Base-by-base conservation (phyloP, 2,888 invertebrate genomes). In the Calameuta pallipes region DNA sequence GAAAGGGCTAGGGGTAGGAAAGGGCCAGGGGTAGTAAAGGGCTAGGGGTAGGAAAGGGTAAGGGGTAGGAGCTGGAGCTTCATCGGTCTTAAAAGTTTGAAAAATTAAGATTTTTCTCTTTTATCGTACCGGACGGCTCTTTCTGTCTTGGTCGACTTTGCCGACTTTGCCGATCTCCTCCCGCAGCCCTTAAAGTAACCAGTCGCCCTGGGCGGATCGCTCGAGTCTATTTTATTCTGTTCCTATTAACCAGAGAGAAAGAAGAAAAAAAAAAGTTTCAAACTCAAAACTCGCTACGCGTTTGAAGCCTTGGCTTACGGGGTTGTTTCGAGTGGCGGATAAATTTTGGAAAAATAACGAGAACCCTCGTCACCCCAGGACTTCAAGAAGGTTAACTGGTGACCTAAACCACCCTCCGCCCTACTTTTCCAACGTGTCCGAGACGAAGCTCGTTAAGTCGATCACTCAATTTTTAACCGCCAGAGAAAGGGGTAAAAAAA, bases 91-190 rank as follows among this genome's bases (percentile, higher is more conserved):
- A 30, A 33, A 30, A 33, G 37, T 75, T 78, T 41, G 75, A 78
- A 78, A 75, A 78, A 78, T 78, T 78, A 75, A 71, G 75, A 78
- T 78, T 78, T 78, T 41, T 41, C 23, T 75, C 78, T 75, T 78
- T 78, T 75, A 78, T 75, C 75, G 3, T 41, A 34, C 75, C 74
- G 74, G 74, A 37, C 15, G 23, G 0, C 23, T 41, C 6, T 56
- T 56, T 6, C 23, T 56, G 23, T 9, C 9, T 23, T 2, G 0
- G 23, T 12, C 36, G 56, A 23, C 6, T 23, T 9, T 9, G 23
- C 36, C 36, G 56, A 23, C 6, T 23, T 23, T 9, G 9, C 23
- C 15, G 56, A 56, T 56, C 56, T 23, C 23, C 56, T 56, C 56
- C 23, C 9, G 9, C 56, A 23, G 9, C 56, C 56, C 56, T 23